Evolutionary conservation across 2,888 invertebrate species (phyloP), one percentile per base, ranked within the genome.

Genomic region (Lypha dubia): DNA sequence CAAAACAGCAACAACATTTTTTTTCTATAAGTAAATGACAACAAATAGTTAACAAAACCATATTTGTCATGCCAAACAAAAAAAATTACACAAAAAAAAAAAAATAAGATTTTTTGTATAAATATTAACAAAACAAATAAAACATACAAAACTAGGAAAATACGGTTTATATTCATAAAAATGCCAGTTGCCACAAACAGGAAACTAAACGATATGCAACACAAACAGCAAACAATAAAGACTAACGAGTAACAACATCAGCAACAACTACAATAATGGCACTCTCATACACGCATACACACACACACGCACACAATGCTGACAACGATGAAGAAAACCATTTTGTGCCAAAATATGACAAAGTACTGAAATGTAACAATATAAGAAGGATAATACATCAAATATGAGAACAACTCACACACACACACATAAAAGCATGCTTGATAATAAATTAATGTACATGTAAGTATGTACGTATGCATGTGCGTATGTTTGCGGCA

Each of bases 331-430:
- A 75, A 44, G 51, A 56, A 62, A 65, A 74, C 38, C 67, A 82
- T 70, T 76, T 74, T 71, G 63, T 71, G 51, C 62, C 81, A 73
- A 67, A 82, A 74, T 46, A 80, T 85, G 80, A 81, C 86, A 86
- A 86, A 86, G 84, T 86, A 80, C 68, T 77, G 80, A 85, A 84
- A 76, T 75, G 84, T 73, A 65, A 77, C 83, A 71, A 82, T 65
- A 73, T 79, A 63, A 84, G 56, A 65, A 49, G 63, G 56, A 83
- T 86, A 83, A 86, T 85, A 80, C 80, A 80, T 80, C 86, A 86
- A 83, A 83, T 68, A 75, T 84, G 75, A 70, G 46, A 71, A 56
- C 20, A 38, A 53, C 79, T 84, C 68, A 17, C 32, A 28, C 22
- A 38, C 49, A 58, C 20, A 46, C 11, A 38, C 15, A 28, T 9